Conservation (phyloP, 2,113 vertebrate genomes). For the Fregata magnificens region DNA sequence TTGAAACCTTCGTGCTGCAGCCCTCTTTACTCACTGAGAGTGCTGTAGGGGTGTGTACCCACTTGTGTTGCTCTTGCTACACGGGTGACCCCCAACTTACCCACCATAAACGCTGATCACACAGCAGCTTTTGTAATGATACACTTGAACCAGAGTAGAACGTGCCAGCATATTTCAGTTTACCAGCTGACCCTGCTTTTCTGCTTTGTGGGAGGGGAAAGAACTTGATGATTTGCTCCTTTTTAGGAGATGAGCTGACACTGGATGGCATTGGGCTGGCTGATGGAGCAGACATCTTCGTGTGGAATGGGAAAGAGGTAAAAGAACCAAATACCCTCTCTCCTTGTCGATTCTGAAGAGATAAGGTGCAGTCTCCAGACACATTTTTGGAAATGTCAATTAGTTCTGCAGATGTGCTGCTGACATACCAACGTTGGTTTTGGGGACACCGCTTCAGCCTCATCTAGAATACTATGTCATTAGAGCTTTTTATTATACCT, state of each 20-base stretch:
- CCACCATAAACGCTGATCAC: too few relatives aligned
- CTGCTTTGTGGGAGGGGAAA: neutral
- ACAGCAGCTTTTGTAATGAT: neutral
- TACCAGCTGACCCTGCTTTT: neutral
- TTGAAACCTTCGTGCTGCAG: neutral
- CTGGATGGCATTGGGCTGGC: conserved; percentile 77
- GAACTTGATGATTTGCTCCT: neutral
- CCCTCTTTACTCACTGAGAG: neutral
- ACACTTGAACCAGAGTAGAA: neutral
- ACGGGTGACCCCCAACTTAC: neutral
- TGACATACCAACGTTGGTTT: neutral
- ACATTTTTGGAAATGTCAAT: neutral
- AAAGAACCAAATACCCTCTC: neutral
- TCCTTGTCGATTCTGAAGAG: neutral
- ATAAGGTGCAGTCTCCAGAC: neutral
- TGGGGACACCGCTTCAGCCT: neutral
- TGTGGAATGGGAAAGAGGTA: conserved; percentile 95
- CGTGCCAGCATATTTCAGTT: neutral
- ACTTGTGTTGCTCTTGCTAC: neutral
- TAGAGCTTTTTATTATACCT: neutral
- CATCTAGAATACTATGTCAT: neutral
- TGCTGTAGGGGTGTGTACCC: neutral
- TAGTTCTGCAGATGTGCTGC: neutral
- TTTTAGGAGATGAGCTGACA: conserved; percentile 81
- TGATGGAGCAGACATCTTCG: conserved; percentile 85